Evolutionary conservation across 2,113 vertebrate species (phyloP), one percentile per base, ranked within the genome.

Genomic region (Colius striatus): DNA sequence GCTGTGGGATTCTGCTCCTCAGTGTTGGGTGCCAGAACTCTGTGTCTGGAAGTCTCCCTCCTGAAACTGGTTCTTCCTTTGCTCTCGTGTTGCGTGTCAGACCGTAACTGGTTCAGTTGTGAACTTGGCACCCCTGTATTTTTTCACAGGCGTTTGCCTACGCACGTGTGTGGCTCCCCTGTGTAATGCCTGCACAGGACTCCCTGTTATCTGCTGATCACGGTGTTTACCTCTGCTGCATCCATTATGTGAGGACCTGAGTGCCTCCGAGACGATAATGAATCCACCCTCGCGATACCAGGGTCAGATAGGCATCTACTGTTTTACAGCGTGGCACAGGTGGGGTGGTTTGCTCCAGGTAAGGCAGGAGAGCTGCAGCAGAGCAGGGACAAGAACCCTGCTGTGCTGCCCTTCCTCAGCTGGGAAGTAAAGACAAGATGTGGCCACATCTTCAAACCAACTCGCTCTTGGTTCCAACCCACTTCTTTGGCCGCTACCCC

Each of bases 401-500:
- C 63, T 0, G 2, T 2, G 1, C 25, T 30, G 29, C 66, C 38
- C 48, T 47, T 68, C 61, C n/a, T 51, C 29, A 79, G 51, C 26
- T 13, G 54, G 41, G 58, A 21, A 70, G 36, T 4, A 8, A 74
- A 62, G 53, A 26, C 27, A 19, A 83, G 77, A 16, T 34, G 1
- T 0, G 26, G 23, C 34, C 0, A 0, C 29, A 18, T 48, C 61
- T 89, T 36, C 81, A 90, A 61, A 77, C 34, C 32, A 16, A 10
- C 63, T 5, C 3, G 3, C 29, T 38, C 41, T 65, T 72, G 21
- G 22, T 17, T 34, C 51, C 20, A 2, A 18, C 14, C 19, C 0
- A 0, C 54, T 72, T 34, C 43, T 34, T 57, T 26, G 68, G 20
- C 72, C 1, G 0, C 17, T 41, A 71, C 20, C 2, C 7, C 50